A percentile compares a stretch with the other conserved stretches of the same genome.
Evolutionary conservation across 92 coral and sea anemone species (phyloP).

Genomic region (Montipora capitata): DNA sequence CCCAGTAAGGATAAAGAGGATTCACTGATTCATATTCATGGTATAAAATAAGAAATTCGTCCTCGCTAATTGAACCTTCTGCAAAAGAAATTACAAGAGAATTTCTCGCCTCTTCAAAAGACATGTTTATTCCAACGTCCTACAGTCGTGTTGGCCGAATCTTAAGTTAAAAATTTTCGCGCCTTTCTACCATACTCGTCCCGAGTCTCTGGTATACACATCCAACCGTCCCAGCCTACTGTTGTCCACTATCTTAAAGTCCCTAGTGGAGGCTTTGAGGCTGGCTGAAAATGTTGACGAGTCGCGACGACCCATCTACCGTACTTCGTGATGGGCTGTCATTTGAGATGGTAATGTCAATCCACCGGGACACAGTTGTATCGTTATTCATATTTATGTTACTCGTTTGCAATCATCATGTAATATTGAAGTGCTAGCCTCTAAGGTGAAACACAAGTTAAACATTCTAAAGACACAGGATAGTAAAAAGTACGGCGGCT

Average conservation of each 20-base stretch:
- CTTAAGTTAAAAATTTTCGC: conserved; percentile 31
- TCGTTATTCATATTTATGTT: no score
- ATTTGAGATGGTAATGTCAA: no score
- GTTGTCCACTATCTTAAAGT: conserved; percentile 29
- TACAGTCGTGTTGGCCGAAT: conserved; percentile 12
- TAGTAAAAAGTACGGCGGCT: no score
- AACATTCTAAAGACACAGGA: no score
- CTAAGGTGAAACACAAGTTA: no score
- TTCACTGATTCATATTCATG: conserved; percentile 43
- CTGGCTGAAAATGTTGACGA: no score
- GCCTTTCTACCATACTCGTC: conserved; percentile 45
- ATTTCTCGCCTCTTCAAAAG: conserved; percentile 38
- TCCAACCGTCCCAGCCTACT: conserved; percentile 25
- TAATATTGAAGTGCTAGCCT: no score
- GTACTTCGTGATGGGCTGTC: no score
- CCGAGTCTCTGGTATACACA: not conserved
- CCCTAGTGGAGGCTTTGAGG: not conserved
- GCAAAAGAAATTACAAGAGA: conserved; percentile 28
- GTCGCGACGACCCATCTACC: no score
- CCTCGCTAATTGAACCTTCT: conserved; percentile 25
- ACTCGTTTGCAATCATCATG: no score
- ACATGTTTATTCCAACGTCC: conserved; percentile 27
- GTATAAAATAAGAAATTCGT: conserved; percentile 43
- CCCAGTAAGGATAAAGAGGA: conserved; percentile 44
- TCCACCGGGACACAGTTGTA: no score